Evolutionary conservation across 2,888 invertebrate genomes (phyloP).

Genomic region (Philopedon plagiatum): DNA sequence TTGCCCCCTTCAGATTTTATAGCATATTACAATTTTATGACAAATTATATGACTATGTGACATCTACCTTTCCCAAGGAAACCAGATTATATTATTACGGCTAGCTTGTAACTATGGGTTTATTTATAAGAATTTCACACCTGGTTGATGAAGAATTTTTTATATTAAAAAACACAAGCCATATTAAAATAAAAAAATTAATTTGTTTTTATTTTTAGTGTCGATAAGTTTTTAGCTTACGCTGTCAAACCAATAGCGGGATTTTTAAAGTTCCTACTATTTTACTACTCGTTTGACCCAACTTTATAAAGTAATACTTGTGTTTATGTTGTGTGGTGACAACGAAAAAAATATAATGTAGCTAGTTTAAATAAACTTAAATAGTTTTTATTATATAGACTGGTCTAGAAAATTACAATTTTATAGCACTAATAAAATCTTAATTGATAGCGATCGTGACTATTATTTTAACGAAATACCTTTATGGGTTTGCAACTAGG

Average conservation of each 20-base stretch:
- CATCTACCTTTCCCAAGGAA: conserved; percentile 27
- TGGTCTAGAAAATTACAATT: conserved; percentile 32
- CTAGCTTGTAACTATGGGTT: not conserved
- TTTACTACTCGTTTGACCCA: no score
- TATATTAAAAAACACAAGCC: not conserved
- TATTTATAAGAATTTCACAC: conserved; percentile 27
- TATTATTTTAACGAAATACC: conserved; percentile 38
- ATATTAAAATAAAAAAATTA: not conserved
- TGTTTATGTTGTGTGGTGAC: no score
- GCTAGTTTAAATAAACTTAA: not conserved
- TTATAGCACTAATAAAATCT: conserved; percentile 34
- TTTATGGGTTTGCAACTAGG: conserved; percentile 31
- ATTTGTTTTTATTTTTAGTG: not conserved
- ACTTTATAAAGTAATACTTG: no score
- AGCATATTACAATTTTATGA: conserved; percentile 33
- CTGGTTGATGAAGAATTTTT: not conserved
- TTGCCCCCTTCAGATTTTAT: conserved; percentile 31
- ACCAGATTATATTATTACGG: conserved; percentile 24
- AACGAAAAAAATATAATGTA: no score
- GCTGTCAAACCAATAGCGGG: no score
- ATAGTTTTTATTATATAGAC: conserved; percentile 6
- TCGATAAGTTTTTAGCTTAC: not conserved
- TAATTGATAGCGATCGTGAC: conserved; percentile 38
- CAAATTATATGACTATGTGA: conserved; percentile 23
- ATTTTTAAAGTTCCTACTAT: no score